Percentiles rank a stretch among this genome's conserved stretches.
phyloP scores from a whole-genome alignment of 2,888 invertebrate genomes.

The Apamea anceps region DNA sequence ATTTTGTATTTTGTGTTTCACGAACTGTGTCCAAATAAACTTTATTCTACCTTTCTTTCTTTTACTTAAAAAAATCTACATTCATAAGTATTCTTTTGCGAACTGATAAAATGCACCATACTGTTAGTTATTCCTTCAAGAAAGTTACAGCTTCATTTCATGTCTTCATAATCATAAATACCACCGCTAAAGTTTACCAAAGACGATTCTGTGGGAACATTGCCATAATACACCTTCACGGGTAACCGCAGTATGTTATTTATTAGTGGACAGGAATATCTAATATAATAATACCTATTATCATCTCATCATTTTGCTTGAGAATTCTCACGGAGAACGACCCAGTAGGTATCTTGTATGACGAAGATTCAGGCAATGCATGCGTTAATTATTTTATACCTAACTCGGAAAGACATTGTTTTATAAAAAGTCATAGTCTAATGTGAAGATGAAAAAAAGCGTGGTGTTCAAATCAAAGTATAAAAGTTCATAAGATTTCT shows the following conservation, averaged over 20 bases:
- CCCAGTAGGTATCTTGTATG: neutral
- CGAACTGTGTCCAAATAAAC: too few relatives aligned
- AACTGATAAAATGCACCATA: neutral
- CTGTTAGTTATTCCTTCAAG: neutral
- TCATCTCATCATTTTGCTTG: neutral
- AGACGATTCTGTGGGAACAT: slow-evolving; percentile 21
- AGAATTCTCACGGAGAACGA: neutral
- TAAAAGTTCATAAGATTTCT: neutral
- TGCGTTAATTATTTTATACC: neutral
- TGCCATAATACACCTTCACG: slow-evolving; percentile 13
- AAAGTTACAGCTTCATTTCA: neutral
- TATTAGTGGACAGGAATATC: slow-evolving; percentile 21
- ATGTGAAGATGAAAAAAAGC: neutral
- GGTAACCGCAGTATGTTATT: slow-evolving; percentile 28
- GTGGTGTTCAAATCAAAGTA: neutral
- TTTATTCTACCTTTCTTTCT: too few relatives aligned
- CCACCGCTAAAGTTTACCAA: neutral
- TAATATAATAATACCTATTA: neutral
- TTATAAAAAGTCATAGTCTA: neutral
- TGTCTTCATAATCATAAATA: slow-evolving; percentile 9
- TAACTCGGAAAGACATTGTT: neutral
- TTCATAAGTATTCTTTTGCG: neutral
- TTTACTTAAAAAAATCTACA: neutral
- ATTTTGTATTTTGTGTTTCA: too few relatives aligned
- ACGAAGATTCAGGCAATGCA: neutral